phyloP scores from a whole-genome alignment of 2,113 vertebrate genomes.

The Crotalus helleri region DNA sequence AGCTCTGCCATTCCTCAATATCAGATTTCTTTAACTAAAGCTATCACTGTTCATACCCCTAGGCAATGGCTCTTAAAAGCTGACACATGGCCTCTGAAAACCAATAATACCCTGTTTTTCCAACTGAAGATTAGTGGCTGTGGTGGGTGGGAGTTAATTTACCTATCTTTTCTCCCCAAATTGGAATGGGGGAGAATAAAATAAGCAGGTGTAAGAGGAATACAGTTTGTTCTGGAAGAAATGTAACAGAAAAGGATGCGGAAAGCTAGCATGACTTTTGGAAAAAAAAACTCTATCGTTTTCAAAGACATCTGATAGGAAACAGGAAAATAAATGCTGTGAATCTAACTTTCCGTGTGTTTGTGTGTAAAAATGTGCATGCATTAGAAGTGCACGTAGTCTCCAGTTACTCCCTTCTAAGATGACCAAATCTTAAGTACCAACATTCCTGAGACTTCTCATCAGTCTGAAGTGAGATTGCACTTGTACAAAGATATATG shows the following conservation, averaged over 20 bases:
- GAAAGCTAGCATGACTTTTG: background rate
- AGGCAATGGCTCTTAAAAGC: background rate
- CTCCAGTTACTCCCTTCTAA: background rate
- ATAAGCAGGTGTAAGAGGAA: background rate
- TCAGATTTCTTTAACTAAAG: background rate
- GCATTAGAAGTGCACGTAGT: background rate
- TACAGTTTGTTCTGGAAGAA: background rate
- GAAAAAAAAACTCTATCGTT: background rate
- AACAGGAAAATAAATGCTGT: background rate
- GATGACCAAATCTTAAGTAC: background rate
- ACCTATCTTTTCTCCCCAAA: background rate
- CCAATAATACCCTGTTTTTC: background rate
- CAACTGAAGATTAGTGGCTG: background rate
- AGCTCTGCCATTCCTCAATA: background rate
- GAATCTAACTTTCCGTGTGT: background rate
- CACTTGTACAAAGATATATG: background rate
- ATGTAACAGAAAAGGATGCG: background rate
- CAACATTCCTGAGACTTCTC: background rate
- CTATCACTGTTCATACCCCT: background rate
- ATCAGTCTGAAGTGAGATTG: background rate
- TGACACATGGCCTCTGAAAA: background rate
- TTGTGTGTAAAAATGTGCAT: background rate
- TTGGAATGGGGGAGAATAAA: background rate
- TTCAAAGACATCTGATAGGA: background rate
- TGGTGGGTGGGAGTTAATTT: background rate